Evolutionary conservation across 2,888 invertebrate genomes (phyloP).

Genomic region (Hylaea fasciaria): DNA sequence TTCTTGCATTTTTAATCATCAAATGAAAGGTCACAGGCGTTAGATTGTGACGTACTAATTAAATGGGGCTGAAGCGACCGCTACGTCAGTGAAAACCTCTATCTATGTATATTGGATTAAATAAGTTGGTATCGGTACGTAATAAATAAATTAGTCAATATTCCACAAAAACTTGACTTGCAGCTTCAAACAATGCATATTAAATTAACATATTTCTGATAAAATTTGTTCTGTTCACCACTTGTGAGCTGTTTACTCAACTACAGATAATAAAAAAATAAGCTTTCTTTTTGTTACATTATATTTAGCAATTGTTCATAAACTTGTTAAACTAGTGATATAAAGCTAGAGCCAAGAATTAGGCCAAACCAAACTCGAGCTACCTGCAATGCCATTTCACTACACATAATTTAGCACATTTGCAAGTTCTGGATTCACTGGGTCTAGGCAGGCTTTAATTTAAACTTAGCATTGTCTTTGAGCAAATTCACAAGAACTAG

Average conservation of each 20-base stretch:
- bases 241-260: too few species aligned
- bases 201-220: too few species aligned
- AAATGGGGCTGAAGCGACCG: not conserved
- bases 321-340: not conserved
- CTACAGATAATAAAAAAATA: too few species aligned
- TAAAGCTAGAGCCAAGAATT: not conserved
- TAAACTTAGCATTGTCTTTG: conserved; percentile 46
- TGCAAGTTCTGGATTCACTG: conserved; percentile 37
- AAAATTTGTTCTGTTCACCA: too few species aligned
- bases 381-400: conserved; percentile 23
- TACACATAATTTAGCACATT: conserved; percentile 54
- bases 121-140: too few species aligned
- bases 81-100: too few species aligned
- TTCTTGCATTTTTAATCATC: not conserved
- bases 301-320: too few species aligned
- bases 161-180: too few species aligned
- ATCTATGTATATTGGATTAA: too few species aligned
- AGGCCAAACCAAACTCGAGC: not conserved
- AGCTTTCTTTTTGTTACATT: too few species aligned
- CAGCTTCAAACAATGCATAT: too few species aligned
- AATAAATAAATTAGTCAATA: too few species aligned
- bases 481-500: not conserved
- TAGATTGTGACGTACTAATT: not conserved
- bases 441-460: conserved; percentile 42
- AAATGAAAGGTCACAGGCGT: not conserved